Evolutionary conservation across 1,140 invertebrate species (phyloP), one percentile per base, ranked within the genome.

Genomic region (Hormaphis cornu): DNA sequence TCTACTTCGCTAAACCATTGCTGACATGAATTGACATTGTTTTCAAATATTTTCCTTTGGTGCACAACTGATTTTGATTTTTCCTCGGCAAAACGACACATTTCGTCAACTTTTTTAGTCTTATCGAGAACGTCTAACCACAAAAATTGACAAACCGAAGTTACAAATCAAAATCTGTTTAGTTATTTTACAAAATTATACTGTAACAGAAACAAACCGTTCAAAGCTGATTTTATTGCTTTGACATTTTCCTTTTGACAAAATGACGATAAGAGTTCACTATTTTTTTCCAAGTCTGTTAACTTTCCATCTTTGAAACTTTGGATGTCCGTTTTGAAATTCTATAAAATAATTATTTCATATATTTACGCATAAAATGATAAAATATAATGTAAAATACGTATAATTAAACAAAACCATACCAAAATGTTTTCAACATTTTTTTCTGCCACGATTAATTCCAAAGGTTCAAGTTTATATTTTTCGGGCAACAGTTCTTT

Each of bases 1-100:
- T 94, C 91, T 52, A 89, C 89, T 81, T 94, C 87, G 59, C 90
- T 89, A 20, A 93, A 80, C 91, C 91, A 94, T 72, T 89, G 85
- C 72, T 89, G 83, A 75, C 88, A 89, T 73, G 87, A 86, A 69
- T 90, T 86, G 48, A 91, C 81, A 70, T 90, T 86, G 61, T 82
- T 84, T 78, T 95, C 91, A 74, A 95, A 91, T 18, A 86, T 81
- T 76, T 85, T 87, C 73, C 91, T 83, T 20, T 73, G 70, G 50
- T 89, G 83, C 4, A 90, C 73, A 14, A 89, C 79, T 26, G 80
- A 77, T 77, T 89, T 85, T 10, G 90, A 75, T 69, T 83, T 83
- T 33, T 81, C 80, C 37, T 83, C 80, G 72, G 90, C 88, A 16
- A 50, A 22, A 22, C 33, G 3, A 33, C 24, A 30, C 61, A 66